phyloP scores from a whole-genome alignment of 2,113 vertebrate species.

The Hydrolagus affinis region DNA sequence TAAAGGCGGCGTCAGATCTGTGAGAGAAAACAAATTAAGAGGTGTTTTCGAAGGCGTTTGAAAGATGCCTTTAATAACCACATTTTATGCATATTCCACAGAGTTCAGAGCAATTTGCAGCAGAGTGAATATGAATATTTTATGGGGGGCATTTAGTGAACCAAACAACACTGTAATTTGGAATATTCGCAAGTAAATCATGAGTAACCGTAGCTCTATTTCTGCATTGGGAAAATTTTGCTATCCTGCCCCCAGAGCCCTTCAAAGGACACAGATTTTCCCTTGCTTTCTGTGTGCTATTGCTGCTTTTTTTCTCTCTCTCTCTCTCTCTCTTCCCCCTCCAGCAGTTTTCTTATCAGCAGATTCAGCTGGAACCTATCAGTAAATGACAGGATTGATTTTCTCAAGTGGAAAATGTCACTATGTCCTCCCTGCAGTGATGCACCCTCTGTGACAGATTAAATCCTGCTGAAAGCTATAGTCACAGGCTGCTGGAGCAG shows the following conservation, averaged over 20 bases:
- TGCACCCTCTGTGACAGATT: conserved; percentile 31
- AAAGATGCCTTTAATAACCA: neutral
- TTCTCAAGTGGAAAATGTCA: conserved; percentile 33
- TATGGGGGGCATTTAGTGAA: neutral
- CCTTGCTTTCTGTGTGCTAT: neutral
- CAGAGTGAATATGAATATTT: neutral
- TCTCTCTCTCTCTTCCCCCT: neutral
- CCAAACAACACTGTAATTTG: neutral
- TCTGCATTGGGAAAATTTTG: neutral
- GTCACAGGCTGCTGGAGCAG: conserved; percentile 29
- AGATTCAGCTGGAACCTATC: conserved; percentile 33
- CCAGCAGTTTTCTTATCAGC: conserved; percentile 33
- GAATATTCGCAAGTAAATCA: neutral
- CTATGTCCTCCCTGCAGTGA: conserved; percentile 31
- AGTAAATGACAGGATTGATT: conserved; percentile 31
- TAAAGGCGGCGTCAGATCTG: neutral
- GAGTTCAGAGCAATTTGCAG: neutral
- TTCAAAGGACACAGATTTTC: conserved; percentile 24
- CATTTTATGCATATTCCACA: neutral
- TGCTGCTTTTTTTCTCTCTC: neutral
- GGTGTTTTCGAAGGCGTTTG: neutral
- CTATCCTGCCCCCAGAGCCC: neutral
- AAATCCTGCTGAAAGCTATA: conserved; percentile 28
- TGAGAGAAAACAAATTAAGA: neutral
- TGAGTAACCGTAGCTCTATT: neutral